Evolutionary conservation across 2,888 invertebrate species (phyloP), one percentile per base, ranked within the genome.

Genomic region (Anthoptus insignis): DNA sequence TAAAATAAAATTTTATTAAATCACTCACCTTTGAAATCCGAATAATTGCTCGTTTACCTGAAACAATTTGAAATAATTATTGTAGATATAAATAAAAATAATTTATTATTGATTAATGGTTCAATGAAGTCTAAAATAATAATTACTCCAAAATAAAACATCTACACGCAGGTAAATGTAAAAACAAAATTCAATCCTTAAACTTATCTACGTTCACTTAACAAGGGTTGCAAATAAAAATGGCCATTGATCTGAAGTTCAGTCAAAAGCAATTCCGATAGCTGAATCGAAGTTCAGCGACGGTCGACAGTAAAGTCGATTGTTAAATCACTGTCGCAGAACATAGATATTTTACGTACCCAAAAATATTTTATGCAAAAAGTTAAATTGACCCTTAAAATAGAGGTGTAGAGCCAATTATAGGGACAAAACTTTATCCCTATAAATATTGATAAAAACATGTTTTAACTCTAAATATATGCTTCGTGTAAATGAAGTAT

Each of bases 311-410:
- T 11, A 19, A 50, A 14, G 50, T 50, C 27, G 78, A 84, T 80
- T 83, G 84, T 86, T 89, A 89, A 88, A 87, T 87, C 86, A 87
- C 87, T 87, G 85, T 82, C 80, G 81, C 81, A 78, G n/a, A 27
- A 50, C 27, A 27, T 14, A 1, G 14, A 27, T 27, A 50, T 8
- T 50, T 50, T 19, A 19, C 19, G 9, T 19, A 19, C n/a, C 11
- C 19, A 0, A 16, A 39, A 14, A 39, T 16, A 39, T 6, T 39
- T 14, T 39, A 39, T 11, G 13, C 13, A 45, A 21, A 21, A 21
- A 45, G 11, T 11, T 21, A 47, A 47, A 5, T 6, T 24, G n/a
- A 24, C 24, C 1, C 7, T 7, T 45, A 13, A 66, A n/a, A n/a
- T n/a, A n/a, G n/a, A n/a, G n/a, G n/a, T n/a, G n/a, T n/a, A n/a